Conservation (phyloP, 2,113 vertebrate species). For the Carassius auratus region DNA sequence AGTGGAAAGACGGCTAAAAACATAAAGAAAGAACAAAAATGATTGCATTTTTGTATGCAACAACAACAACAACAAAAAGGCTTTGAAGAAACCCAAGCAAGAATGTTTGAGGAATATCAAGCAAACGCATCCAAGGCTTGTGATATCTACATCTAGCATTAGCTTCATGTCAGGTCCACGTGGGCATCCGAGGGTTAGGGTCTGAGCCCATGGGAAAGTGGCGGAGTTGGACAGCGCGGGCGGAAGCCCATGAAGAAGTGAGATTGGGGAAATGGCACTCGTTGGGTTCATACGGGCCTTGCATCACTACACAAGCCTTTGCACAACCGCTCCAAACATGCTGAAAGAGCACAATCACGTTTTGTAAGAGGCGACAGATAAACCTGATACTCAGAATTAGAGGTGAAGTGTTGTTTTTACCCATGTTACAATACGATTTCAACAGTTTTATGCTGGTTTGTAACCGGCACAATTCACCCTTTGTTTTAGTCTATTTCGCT, state of each 20-base stretch:
- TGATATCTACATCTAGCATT: background rate
- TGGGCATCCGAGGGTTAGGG: background rate
- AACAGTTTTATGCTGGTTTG: background rate
- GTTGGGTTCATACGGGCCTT: constrained; percentile 40
- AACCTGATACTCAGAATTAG: background rate
- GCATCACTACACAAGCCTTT: constrained; percentile 48
- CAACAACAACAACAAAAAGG: too few species aligned
- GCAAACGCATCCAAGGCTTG: background rate
- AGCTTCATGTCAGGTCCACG: background rate
- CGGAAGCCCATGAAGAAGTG: constrained; percentile 61
- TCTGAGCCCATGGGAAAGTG: constrained; percentile 52
- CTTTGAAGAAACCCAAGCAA: too few species aligned
- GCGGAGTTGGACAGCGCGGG: background rate
- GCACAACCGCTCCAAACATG: constrained; percentile 39
- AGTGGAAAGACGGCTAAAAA: background rate
- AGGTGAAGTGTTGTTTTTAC: background rate
- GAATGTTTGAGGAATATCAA: background rate
- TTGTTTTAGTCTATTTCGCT: background rate
- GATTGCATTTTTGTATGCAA: background rate
- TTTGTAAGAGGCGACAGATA: constrained; percentile 6
- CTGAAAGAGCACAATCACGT: constrained; percentile 12
- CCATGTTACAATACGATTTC: too few species aligned
- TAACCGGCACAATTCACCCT: background rate
- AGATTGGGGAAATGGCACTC: constrained; percentile 64
- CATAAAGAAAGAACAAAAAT: background rate